Base-by-base conservation (phyloP, 2,888 invertebrate species). In the Lithophane ornitopus region DNA sequence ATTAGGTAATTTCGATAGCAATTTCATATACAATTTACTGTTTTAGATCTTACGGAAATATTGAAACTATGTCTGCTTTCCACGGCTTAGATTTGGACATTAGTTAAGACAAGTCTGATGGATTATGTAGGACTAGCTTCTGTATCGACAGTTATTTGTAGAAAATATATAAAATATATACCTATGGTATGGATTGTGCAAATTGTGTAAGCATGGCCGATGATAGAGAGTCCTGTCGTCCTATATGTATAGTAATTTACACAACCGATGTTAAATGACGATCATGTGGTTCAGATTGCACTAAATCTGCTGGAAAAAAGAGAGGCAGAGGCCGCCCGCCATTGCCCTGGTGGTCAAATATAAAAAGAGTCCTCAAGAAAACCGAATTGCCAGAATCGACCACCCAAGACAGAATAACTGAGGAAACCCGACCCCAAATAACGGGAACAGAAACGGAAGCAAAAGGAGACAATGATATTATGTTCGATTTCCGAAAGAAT, bases 1-100 rank as follows among this genome's bases (percentile, higher is more conserved):
- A 80, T 80, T 73, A 73, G 39, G 62, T 70, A 76, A 84, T 65
- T 52, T 46, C 44, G 56, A 80, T 80, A 69, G 39, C 46, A 16
- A 59, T 34, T 62, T 62, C 44, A 66, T 44, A 76, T 41, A 46
- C 44, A 46, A 11, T 71, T 41, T 44, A 54, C 22, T 16, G 56
- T 52, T 69, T 39, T 14, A 70, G 68, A 78, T 68, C n/a, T 70
- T 41, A 78, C 49, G 70, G 52, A 76, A 72, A 61, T 46, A 58
- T 62, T 54, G 22, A 22, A 83, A 71, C 34, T 82, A 59, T 58
- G 56, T 76, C 68, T 71, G 44, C 39, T 70, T 62, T 71, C 71
- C 54, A 69, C 34, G 52, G 61, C 65, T 71, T 52, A 52, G 49
- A 65, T 82, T 66, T 63, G 22, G 49, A 65, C 39, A 46, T 59